These are phyloP conservation scores for Gouania willdenowi DNA, from an alignment of 2,797 vertebrate genomes.

Conservation along the genomic window DNA sequence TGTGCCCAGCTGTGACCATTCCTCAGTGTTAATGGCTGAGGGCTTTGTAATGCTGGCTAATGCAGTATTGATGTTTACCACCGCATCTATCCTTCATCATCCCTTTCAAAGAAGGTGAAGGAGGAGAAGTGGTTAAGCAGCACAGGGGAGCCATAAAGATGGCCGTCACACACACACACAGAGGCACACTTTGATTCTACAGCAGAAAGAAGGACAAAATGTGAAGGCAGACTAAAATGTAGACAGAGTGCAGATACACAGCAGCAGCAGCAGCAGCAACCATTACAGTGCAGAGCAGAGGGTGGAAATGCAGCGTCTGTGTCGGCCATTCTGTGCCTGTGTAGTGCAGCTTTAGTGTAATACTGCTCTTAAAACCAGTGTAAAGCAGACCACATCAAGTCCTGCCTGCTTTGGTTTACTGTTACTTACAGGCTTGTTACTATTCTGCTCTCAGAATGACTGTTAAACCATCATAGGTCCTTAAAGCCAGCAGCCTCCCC, in stretches of 20 bases:
- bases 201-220: slow-evolving; percentile 43
- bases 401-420: slow-evolving; percentile 38
- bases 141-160: slow-evolving; percentile 68
- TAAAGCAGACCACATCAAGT: slow-evolving; percentile 74
- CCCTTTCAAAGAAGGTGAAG: slow-evolving; percentile 46
- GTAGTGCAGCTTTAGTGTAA: slow-evolving; percentile 45
- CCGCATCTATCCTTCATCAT: slow-evolving; percentile 69
- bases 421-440: slow-evolving; percentile 67
- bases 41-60: slow-evolving; percentile 74
- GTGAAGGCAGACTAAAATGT: slow-evolving; percentile 21
- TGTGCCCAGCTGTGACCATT: slow-evolving; percentile 57
- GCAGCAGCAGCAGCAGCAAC: slow-evolving; percentile 33
- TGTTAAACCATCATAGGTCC: slow-evolving; percentile 77
- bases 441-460: slow-evolving; percentile 72
- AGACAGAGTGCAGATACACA: slow-evolving; percentile 20
- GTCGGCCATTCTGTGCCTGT: slow-evolving; percentile 28
- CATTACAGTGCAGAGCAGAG: slow-evolving; percentile 29
- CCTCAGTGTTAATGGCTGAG: slow-evolving; percentile 72
- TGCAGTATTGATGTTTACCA: slow-evolving; percentile 83
- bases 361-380: slow-evolving; percentile 58
- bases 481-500: slow-evolving; percentile 62
- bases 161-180: slow-evolving; percentile 38
- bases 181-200: slow-evolving; percentile 32
- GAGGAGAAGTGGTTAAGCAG: slow-evolving; percentile 57
- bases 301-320: slow-evolving; percentile 45